These are phyloP conservation scores for Alcedo atthis DNA, from an alignment of 2,797 vertebrate genomes.

Conservation along the genomic window DNA sequence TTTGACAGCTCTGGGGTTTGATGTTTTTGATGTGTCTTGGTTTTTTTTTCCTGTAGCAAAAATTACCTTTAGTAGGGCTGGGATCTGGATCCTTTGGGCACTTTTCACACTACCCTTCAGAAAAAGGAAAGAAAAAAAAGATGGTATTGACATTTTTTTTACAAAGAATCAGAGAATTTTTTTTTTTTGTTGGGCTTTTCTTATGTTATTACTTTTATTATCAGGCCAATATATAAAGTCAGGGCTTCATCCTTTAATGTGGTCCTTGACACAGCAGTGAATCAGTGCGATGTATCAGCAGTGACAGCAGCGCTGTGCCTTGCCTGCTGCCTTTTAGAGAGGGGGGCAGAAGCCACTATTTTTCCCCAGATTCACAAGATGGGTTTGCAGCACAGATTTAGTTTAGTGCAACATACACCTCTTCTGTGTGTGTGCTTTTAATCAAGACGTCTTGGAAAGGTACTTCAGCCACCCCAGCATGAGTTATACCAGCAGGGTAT, in stretches of 20 bases:
- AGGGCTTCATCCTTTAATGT: background rate
- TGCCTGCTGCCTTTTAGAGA: background rate
- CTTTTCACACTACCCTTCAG: background rate
- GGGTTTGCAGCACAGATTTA: background rate
- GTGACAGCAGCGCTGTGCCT: background rate
- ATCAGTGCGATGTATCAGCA: background rate
- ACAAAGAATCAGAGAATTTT: background rate
- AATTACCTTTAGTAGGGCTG: background rate
- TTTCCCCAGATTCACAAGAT: background rate
- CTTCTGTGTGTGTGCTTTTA: background rate
- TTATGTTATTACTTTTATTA: background rate
- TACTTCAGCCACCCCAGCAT: too few species aligned
- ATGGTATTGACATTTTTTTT: background rate
- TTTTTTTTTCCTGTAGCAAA: background rate
- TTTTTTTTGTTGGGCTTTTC: background rate
- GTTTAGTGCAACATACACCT: rapidly evolving
- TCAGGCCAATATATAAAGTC: background rate
- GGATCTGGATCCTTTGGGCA: background rate
- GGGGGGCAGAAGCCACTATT: background rate
- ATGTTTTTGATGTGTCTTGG: rapidly evolving
- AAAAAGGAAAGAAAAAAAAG: background rate
- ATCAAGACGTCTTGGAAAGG: background rate
- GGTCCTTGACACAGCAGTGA: background rate
- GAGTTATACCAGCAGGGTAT: background rate
- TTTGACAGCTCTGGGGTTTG: background rate